A percentile compares a stretch with the other conserved stretches of the same genome.
Evolutionary conservation across 2,113 vertebrate species (phyloP).

Genomic region (Nibea coibor): DNA sequence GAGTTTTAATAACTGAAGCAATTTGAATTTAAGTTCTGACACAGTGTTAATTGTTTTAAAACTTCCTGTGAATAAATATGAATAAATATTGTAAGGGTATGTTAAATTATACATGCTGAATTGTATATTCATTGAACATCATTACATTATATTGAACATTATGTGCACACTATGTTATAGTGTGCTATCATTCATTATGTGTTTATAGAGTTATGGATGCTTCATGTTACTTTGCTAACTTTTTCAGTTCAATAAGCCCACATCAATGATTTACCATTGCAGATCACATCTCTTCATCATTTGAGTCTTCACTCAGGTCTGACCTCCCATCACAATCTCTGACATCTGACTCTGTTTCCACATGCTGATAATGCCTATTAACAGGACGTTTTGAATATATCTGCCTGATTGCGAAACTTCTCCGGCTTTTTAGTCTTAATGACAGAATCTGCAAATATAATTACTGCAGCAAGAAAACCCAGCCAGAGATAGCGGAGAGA

Average conservation of each 20-base stretch:
- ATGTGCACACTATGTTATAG: background rate
- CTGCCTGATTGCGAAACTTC: slow-evolving; percentile 74
- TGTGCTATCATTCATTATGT: background rate
- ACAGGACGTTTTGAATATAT: slow-evolving; percentile 62
- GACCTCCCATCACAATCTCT: slow-evolving; percentile 59
- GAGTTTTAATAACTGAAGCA: too few relatives aligned
- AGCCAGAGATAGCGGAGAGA: slow-evolving; percentile 70
- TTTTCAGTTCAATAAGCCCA: background rate
- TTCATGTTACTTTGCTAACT: background rate
- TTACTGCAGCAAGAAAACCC: slow-evolving; percentile 76
- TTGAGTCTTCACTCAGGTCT: slow-evolving; percentile 46
- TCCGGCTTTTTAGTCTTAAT: slow-evolving; percentile 75
- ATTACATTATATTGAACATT: too few relatives aligned
- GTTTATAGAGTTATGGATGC: background rate
- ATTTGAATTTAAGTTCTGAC: too few relatives aligned
- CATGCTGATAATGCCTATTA: slow-evolving; percentile 60
- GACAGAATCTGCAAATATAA: slow-evolving; percentile 85
- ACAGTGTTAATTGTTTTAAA: too few relatives aligned
- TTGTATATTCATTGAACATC: too few relatives aligned
- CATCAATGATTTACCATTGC: background rate
- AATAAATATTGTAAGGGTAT: background rate
- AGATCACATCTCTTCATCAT: slow-evolving; percentile 48
- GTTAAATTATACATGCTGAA: background rate
- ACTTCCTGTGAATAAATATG: background rate
- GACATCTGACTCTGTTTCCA: slow-evolving; percentile 57